Evolutionary conservation across 2,113 vertebrate species (phyloP).

Genomic region (Oncorhynchus nerka): DNA sequence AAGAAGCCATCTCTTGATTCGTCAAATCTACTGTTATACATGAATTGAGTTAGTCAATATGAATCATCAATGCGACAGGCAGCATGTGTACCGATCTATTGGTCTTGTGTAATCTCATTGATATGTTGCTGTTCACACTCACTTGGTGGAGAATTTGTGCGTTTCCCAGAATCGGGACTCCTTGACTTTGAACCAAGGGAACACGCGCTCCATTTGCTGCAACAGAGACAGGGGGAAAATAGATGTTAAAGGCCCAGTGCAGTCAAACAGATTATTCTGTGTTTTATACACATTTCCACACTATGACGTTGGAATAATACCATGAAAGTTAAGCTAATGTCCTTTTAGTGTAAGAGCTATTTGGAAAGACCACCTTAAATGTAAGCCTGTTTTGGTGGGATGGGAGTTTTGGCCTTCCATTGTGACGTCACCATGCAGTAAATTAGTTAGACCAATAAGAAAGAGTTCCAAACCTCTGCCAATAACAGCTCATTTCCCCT

Average conservation of each 20-base stretch:
- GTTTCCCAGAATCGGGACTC: slow-evolving; percentile 98
- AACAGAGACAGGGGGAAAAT: slow-evolving; percentile 51
- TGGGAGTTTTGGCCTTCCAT: too few species aligned
- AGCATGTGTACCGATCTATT: slow-evolving; percentile 1
- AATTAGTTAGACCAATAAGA: too few species aligned
- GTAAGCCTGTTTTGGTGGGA: too few species aligned
- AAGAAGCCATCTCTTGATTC: not conserved
- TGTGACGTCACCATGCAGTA: too few species aligned
- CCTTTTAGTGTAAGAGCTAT: too few species aligned
- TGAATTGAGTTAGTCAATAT: slow-evolving; percentile 29
- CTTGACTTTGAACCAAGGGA: slow-evolving; percentile 98
- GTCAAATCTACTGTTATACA: not conserved
- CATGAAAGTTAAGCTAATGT: too few species aligned
- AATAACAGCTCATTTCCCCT: too few species aligned
- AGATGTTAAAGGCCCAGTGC: not conserved
- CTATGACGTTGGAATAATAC: too few species aligned
- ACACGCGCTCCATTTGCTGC: slow-evolving; percentile 99
- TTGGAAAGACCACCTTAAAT: too few species aligned
- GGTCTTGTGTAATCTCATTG: not conserved
- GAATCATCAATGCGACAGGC: slow-evolving; percentile 13
- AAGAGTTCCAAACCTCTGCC: too few species aligned
- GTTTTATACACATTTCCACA: too few species aligned
- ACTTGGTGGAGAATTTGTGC: slow-evolving; percentile 94
- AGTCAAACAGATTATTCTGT: too few species aligned
- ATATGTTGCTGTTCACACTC: slow-evolving; percentile 66